Evolutionary conservation across 2,113 vertebrate genomes (phyloP).

Genomic region (Cottus gobio): DNA sequence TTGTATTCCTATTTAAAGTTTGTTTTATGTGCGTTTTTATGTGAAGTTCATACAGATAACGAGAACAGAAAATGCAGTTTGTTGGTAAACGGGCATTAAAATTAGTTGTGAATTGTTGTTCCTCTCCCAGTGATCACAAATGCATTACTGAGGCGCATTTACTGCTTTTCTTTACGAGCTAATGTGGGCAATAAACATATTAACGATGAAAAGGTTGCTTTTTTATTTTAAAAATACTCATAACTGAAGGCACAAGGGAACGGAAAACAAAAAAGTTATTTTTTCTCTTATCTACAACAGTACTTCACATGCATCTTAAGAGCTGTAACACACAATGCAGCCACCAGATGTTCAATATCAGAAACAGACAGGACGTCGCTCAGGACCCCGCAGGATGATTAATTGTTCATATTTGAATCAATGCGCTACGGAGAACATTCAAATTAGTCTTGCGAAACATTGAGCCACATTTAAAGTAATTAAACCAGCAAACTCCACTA

Average conservation of each 20-base stretch:
- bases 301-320: too few relatives aligned
- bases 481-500: background rate
- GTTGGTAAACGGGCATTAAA: background rate
- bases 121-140: background rate
- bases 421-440: background rate
- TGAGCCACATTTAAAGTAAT: background rate
- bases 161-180: background rate
- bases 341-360: background rate
- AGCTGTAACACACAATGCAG: background rate
- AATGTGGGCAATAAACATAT: background rate
- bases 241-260: background rate
- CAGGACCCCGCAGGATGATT: background rate
- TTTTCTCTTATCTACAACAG: too few relatives aligned
- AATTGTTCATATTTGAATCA: background rate
- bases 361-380: background rate
- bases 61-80: background rate
- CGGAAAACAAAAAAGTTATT: background rate
- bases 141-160: background rate
- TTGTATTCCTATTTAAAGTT: too few relatives aligned
- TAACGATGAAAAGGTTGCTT: background rate
- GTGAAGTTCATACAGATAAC: too few relatives aligned
- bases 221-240: too few relatives aligned
- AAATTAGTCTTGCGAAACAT: background rate
- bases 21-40: too few relatives aligned
- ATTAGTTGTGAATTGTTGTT: background rate